Base-by-base conservation (phyloP, 2,113 vertebrate species). In the Odontophorus gujanensis region DNA sequence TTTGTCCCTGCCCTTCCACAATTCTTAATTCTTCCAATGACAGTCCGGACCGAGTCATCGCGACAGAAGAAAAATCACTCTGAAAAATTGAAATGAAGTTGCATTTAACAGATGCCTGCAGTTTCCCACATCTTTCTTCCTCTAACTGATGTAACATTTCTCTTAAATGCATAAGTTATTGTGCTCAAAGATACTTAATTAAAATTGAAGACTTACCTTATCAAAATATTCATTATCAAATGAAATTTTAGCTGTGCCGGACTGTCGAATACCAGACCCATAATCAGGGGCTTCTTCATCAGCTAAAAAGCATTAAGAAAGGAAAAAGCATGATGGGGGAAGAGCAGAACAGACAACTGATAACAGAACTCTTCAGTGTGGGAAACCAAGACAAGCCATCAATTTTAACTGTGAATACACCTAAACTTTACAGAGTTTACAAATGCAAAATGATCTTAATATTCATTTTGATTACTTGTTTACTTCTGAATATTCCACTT, bases 271-370 rank as follows among this genome's bases (percentile, higher is more conserved):
- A 65, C 99, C 99, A 73, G 99, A 99, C 38, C 99, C 99, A 81
- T 99, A 99, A 98, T 99, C 99, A 72, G 99, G 99, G 63, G 99
- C 99, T 96, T 99, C 99, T 93, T 99, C 99, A 58, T 99, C 99
- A 90, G 98, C 99, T 99, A 87, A 82, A 96, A 42, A 89, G 63
- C 6, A 18, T 22, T 4, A 8, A 58, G 26, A 80, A 40, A 43
- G 30, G 43, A 42, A 45, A 24, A 53, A 50, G 28, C 36, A 43
- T 7, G 1, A 88, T 24, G 28, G 3, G 8, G 6, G 14, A 73
- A 16, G 12, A 80, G 14, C 28, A n/a, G 55, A 58, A 36, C 28
- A 50, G 25, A 32, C 30, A 63, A 28, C 26, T 57, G 53, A 4
- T 7, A 76, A 59, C 18, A 73, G 32, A 91, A 68, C 26, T 57